Conservation (phyloP, 2,113 vertebrate species). For the Felis catus region DNA sequence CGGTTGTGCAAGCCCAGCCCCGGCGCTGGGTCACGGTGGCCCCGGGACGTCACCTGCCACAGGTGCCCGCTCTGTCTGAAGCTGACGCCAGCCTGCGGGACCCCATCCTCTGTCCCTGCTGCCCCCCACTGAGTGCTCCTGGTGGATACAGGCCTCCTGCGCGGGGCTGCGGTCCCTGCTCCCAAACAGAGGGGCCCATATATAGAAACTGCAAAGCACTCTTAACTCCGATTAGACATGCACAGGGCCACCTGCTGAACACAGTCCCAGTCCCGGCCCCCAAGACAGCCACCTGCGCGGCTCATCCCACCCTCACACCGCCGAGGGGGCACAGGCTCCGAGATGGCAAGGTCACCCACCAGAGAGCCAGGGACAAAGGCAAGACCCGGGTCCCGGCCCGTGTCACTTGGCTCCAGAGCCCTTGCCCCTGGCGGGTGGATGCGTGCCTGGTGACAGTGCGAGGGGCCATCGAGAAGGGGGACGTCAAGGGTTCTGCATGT, state of each 20-base stretch:
- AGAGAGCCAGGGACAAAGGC: neutral
- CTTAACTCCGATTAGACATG: neutral
- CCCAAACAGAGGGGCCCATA: rapidly evolving
- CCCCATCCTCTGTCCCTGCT: rapidly evolving
- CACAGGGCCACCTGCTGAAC: rapidly evolving
- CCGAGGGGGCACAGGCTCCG: rapidly evolving
- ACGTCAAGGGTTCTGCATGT: rapidly evolving
- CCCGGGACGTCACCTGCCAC: too few species aligned
- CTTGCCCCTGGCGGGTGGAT: neutral
- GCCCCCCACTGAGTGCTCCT: rapidly evolving
- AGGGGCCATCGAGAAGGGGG: rapidly evolving
- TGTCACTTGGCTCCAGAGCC: neutral
- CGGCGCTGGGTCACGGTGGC: neutral
- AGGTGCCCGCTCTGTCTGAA: too few species aligned
- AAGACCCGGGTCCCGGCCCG: rapidly evolving
- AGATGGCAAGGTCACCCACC: neutral
- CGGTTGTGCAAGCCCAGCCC: rapidly evolving
- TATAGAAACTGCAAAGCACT: rapidly evolving
- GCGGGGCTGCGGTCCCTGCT: rapidly evolving
- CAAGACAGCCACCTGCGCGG: rapidly evolving
- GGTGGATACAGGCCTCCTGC: neutral
- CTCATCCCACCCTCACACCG: rapidly evolving
- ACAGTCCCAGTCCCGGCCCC: rapidly evolving
- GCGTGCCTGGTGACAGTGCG: neutral
- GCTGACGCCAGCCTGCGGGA: neutral